A percentile compares a stretch with the other conserved stretches of the same genome.
Evolutionary conservation across 2,888 invertebrate genomes (phyloP).

Genomic region (Agrotis segetum): DNA sequence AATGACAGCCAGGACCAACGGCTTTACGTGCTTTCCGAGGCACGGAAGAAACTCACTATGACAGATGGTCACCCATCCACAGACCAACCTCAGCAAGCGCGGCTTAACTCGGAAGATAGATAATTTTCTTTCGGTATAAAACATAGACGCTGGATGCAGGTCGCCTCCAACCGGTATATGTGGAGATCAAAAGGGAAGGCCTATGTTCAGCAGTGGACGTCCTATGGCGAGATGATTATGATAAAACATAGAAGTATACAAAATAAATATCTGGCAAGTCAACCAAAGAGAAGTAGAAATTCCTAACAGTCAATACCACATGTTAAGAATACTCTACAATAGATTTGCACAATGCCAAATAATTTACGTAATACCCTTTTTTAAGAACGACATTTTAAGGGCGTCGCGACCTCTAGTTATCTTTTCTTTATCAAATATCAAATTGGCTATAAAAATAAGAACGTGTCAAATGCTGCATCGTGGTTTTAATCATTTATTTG

Average conservation of each 20-base stretch:
- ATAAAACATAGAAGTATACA: neutral
- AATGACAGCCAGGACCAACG: too few species aligned
- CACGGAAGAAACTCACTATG: too few species aligned
- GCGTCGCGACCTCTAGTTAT: conserved; percentile 47
- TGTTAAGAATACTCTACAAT: conserved; percentile 19
- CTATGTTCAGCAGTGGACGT: too few species aligned
- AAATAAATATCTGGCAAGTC: conserved; percentile 13
- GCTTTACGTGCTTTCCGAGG: too few species aligned
- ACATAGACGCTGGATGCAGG: too few species aligned
- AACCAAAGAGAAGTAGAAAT: neutral
- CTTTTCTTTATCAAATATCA: conserved; percentile 43
- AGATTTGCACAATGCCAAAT: conserved; percentile 44
- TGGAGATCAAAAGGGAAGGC: too few species aligned
- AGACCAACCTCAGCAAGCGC: too few species aligned
- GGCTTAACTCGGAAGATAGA: too few species aligned
- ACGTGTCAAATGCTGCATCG: conserved; percentile 17
- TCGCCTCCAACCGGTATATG: too few species aligned
- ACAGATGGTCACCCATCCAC: too few species aligned
- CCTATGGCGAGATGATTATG: too few species aligned
- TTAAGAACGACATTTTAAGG: conserved; percentile 42
- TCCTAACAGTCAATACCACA: conserved; percentile 11
- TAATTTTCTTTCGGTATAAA: too few species aligned
- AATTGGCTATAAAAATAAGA: conserved; percentile 23
- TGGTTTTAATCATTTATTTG: neutral
- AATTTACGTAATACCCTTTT: conserved; percentile 50